These are phyloP conservation scores for Phenacoccus solenopsis DNA, from an alignment of 1,140 invertebrate species.

Conservation along the genomic window DNA sequence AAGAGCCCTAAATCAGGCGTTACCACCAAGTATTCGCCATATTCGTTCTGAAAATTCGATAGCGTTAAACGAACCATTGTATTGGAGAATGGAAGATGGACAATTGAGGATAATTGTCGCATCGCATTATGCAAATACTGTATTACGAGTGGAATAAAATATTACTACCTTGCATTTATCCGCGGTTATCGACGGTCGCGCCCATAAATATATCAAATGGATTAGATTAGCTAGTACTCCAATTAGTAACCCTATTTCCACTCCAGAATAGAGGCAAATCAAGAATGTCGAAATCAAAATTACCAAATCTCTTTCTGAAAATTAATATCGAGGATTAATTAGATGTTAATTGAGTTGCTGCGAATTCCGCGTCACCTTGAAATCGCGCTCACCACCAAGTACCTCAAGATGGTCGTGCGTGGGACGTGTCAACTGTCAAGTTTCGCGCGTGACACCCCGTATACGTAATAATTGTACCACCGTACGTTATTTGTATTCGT, in stretches of 20 bases:
- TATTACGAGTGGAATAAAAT: not conserved
- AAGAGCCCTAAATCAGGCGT: conserved; percentile 46
- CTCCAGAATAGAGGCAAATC: conserved; percentile 41
- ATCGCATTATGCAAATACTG: not conserved
- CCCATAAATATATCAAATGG: conserved; percentile 44
- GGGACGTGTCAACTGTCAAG: too few relatives aligned
- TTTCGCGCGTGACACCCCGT: too few relatives aligned
- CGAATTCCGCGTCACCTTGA: not conserved
- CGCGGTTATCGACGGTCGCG: conserved; percentile 34
- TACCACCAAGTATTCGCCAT: conserved; percentile 40
- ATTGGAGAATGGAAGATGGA: not conserved
- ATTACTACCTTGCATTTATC: conserved; percentile 33
- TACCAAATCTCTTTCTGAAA: conserved; percentile 45
- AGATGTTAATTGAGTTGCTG: not conserved
- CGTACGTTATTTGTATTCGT: too few relatives aligned
- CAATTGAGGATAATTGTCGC: not conserved
- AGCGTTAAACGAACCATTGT: not conserved
- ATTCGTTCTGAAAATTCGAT: conserved; percentile 23
- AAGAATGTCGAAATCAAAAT: conserved; percentile 44
- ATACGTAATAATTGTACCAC: too few relatives aligned
- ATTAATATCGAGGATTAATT: not conserved
- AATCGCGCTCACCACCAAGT: too few relatives aligned
- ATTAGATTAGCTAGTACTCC: conserved; percentile 45
- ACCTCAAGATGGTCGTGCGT: too few relatives aligned
- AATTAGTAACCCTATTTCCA: conserved; percentile 53